Evolutionary conservation across 2,797 vertebrate genomes (phyloP).

Genomic region (Chiroxiphia lanceolata): DNA sequence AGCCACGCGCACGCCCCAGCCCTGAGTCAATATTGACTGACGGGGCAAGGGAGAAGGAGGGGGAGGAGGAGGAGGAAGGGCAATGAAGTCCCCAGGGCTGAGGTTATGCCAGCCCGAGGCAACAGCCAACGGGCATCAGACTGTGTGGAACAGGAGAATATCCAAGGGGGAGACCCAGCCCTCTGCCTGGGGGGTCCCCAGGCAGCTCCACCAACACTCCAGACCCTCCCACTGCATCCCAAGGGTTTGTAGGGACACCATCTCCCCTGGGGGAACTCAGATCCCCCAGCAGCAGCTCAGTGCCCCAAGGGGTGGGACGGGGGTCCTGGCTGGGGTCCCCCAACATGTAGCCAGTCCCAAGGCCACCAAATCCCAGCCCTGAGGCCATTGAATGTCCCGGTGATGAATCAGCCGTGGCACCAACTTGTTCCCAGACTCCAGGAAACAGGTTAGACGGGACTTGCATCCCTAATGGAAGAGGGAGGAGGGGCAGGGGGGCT

Average conservation of each 20-base stretch:
- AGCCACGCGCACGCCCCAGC: fast-evolving
- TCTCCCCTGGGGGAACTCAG: neutral
- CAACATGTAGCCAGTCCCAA: neutral
- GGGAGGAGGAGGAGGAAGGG: neutral
- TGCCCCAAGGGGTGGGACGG: neutral
- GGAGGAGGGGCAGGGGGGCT: neutral
- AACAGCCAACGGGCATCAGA: neutral
- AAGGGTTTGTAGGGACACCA: neutral
- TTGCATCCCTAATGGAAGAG: neutral
- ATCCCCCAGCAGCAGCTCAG: neutral
- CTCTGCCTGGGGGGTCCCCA: neutral
- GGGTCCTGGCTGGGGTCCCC: neutral
- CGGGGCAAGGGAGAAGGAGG: neutral
- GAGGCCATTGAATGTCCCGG: neutral
- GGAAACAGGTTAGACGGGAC: constrained; percentile 22
- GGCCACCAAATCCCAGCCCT: neutral
- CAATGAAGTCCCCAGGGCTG: neutral
- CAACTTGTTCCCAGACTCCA: neutral
- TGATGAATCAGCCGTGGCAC: neutral
- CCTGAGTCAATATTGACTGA: constrained; percentile 40
- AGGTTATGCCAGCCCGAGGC: neutral
- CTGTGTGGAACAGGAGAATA: neutral
- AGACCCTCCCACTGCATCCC: neutral
- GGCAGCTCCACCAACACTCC: neutral
- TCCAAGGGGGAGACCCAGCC: neutral